A percentile compares a stretch with the other conserved stretches of the same genome.
phyloP scores from a whole-genome alignment of 1,140 invertebrate genomes.

The Aphidius ervi region DNA sequence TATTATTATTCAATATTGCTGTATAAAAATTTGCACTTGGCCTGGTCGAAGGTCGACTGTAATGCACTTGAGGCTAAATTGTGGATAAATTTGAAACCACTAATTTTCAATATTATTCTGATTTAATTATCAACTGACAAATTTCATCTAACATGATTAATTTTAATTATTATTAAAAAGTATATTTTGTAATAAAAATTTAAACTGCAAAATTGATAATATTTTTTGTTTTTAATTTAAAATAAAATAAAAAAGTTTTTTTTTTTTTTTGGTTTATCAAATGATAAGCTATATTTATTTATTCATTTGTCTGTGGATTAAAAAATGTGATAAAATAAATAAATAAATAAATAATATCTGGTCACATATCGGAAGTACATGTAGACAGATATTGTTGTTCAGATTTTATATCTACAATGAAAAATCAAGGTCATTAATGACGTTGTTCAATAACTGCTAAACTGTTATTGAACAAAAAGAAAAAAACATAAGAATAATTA shows the following conservation, averaged over 20 bases:
- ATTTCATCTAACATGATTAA: no score
- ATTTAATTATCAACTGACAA: no score
- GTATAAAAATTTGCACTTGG: slow-evolving; percentile 5
- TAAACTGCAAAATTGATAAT: no score
- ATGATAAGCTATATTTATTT: no score
- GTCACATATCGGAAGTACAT: no score
- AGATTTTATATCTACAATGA: slow-evolving; percentile 8
- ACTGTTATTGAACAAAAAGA: background rate
- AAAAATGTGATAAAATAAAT: no score
- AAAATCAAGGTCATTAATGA: slow-evolving; percentile 11
- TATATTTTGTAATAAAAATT: no score
- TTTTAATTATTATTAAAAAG: no score
- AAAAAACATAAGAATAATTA: background rate
- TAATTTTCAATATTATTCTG: background rate
- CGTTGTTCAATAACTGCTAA: background rate
- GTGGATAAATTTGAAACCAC: background rate
- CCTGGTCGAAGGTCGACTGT: slow-evolving; percentile 12
- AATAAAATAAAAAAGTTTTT: no score
- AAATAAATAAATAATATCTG: background rate
- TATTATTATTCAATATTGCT: background rate
- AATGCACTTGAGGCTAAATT: slow-evolving; percentile 7
- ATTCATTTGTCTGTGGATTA: no score
- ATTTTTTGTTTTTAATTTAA: no score
- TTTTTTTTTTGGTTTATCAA: no score
- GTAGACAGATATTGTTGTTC: background rate